Percentiles rank a stretch among this genome's conserved stretches.
Conservation (phyloP, 2,888 invertebrate species). For the Spialia ferax region DNA sequence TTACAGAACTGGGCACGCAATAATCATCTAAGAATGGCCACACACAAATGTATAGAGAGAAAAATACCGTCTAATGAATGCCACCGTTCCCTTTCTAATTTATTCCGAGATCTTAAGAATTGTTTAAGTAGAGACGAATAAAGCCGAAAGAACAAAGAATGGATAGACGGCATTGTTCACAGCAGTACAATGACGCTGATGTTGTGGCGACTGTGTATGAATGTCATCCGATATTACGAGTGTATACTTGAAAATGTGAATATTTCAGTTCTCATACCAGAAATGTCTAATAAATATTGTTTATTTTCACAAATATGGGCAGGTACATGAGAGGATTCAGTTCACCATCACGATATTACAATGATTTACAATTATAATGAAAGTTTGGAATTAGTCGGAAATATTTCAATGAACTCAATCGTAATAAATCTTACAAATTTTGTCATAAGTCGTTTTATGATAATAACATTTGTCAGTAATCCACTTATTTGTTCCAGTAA, state of each 20-base stretch:
- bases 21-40: background rate
- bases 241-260: background rate
- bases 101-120: slow-evolving; percentile 7
- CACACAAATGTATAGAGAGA: background rate
- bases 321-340: too few relatives aligned
- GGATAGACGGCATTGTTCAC: background rate
- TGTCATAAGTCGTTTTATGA: too few relatives aligned
- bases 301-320: too few relatives aligned
- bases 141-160: slow-evolving; percentile 3
- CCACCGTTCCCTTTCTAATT: background rate
- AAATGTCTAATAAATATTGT: too few relatives aligned
- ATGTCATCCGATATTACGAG: background rate
- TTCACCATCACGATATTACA: too few relatives aligned
- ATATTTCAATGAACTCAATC: too few relatives aligned
- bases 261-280: background rate
- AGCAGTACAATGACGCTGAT: background rate
- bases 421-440: too few relatives aligned
- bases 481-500: too few relatives aligned
- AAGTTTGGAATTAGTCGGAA: too few relatives aligned
- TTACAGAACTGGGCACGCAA: background rate
- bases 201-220: background rate
- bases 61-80: slow-evolving; percentile 5
- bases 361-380: too few relatives aligned
- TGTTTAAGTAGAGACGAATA: background rate
- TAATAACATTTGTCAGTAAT: too few relatives aligned